These are phyloP conservation scores for Cybosia mesomella DNA, from an alignment of 2,888 invertebrate species.

Conservation along the genomic window DNA sequence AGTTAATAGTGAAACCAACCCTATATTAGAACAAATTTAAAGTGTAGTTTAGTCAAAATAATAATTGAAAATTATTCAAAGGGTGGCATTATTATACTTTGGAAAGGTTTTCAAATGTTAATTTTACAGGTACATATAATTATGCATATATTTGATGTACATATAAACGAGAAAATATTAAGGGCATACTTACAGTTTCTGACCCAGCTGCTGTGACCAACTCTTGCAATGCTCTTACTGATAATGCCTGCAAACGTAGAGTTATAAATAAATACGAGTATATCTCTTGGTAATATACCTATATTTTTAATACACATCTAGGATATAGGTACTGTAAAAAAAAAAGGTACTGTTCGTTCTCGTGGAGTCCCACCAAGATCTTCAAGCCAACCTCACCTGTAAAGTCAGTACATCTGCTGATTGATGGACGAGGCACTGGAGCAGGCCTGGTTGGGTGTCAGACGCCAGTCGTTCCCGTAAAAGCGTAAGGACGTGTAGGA, in stretches of 20 bases:
- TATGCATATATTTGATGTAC: constrained; percentile 36
- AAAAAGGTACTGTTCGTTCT: no score
- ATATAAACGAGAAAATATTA: constrained; percentile 7
- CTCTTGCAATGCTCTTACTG: constrained; percentile 99
- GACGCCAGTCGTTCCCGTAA: no score
- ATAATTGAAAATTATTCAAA: constrained; percentile 64
- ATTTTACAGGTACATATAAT: constrained; percentile 59
- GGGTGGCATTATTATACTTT: constrained; percentile 62
- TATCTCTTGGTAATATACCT: not conserved
- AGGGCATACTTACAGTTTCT: constrained; percentile 92
- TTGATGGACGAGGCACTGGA: not conserved
- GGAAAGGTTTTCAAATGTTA: constrained; percentile 72
- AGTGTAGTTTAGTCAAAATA: constrained; percentile 63
- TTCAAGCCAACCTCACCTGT: not conserved
- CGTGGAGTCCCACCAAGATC: no score
- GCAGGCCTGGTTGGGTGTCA: no score
- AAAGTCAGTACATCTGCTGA: not conserved
- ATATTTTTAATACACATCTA: not conserved
- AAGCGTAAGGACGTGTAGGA: no score
- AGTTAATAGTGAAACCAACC: constrained; percentile 51
- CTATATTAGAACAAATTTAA: constrained; percentile 53
- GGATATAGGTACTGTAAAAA: no score
- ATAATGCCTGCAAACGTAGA: constrained; percentile 90
- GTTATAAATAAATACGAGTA: not conserved
- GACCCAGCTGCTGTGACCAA: constrained; percentile 98